Evolutionary conservation across 1,140 invertebrate genomes (phyloP), one percentile per base, ranked within the genome.

Genomic region (Papilio machaon): DNA sequence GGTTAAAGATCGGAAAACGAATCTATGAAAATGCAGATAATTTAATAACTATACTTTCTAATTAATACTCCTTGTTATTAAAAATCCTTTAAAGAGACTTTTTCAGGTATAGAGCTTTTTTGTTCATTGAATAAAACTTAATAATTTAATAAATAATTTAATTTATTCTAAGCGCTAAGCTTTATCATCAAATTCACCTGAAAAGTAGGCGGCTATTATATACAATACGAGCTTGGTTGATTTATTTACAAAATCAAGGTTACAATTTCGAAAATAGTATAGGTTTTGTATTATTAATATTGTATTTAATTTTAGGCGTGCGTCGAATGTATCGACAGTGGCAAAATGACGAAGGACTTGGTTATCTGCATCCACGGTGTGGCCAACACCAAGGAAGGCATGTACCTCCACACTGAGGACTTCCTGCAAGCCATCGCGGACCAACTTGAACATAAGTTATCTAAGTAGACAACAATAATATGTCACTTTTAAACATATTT

Each of bases 331-430:
- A 97, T 99, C 35, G 97, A 99, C 90, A 95, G 95, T 67, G 98
- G 98, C n/a, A 96, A 97, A 87, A 98, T 98, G 97, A 99, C 98
- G 3, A 99, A 99, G 94, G 98, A 99, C 95, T 95, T 99, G 82
- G 98, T 97, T 35, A 97, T 96, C 84, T 98, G 98, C 89, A 98
- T 99, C 86, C 97, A 98, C 91, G 98, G 98, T 4, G 82, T 97
- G 80, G 91, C 95, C 17, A 97, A 97, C 87, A 97, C 98, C 0
- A 97, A 97, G 88, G 96, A 97, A 84, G 95, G 95, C 58, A 98
- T 98, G 96, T 98, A 96, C 90, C 95, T 98, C 79, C 96, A 97
- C 90, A 98, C 98, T 0, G 97, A 98, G 95, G 97, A 98, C 90
- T 98, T 98, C 94, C 92, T 98, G 19, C 96, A 97, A 84, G 97